Evolutionary conservation across 2,888 invertebrate species (phyloP).

Genomic region (Callyntrura guangdongensis): DNA sequence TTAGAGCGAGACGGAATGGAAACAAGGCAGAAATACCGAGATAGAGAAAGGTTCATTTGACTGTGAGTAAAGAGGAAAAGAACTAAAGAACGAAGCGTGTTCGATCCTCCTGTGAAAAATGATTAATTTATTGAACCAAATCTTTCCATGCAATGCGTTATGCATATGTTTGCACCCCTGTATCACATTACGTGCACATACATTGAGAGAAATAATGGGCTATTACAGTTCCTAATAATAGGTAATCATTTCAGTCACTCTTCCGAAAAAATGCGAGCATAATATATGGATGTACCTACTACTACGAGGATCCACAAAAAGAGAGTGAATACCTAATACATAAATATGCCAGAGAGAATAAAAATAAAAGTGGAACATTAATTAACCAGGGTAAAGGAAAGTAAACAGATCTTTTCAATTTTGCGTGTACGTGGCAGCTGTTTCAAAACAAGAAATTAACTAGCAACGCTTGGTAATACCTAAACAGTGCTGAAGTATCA

Average conservation of each 20-base stretch:
- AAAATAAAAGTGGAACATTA: conserved; percentile 44
- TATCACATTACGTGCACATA: conserved; percentile 4
- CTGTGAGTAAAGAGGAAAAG: conserved; percentile 41
- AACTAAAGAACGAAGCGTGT: conserved; percentile 29
- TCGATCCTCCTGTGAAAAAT: conserved; percentile 50
- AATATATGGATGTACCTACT: conserved; percentile 32
- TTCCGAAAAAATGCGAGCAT: background rate
- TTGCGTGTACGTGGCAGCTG: conserved; percentile 28
- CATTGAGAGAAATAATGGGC: background rate
- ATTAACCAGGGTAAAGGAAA: conserved; percentile 55
- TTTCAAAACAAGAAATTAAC: background rate
- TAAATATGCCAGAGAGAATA: conserved; percentile 1
- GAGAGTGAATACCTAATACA: background rate
- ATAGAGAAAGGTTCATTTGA: background rate
- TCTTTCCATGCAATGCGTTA: conserved; percentile 40
- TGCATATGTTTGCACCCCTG: background rate
- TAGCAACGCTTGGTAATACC: background rate
- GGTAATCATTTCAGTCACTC: conserved; percentile 26
- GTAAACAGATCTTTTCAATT: conserved; percentile 70
- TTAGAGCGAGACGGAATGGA: background rate
- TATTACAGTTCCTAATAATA: background rate
- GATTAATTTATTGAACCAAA: conserved; percentile 71
- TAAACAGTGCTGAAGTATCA: background rate
- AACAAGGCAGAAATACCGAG: background rate
- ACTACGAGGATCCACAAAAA: background rate